Evolutionary conservation across 2,113 vertebrate genomes (phyloP), one percentile per base, ranked within the genome.

Genomic region (Cebus imitator): DNA sequence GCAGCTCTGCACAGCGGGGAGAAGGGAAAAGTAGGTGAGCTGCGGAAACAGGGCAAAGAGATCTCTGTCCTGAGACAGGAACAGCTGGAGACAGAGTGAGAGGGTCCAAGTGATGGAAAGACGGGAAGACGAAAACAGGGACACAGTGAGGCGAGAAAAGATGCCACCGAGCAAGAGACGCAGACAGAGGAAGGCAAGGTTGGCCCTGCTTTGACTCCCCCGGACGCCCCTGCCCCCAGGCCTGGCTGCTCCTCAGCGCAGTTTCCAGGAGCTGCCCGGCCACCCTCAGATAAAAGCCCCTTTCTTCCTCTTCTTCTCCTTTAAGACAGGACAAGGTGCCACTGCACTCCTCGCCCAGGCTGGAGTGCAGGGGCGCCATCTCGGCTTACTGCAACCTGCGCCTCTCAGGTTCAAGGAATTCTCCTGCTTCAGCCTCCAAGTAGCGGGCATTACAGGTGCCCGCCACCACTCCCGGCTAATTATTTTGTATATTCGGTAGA

Each of bases 211-310:
- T 5, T n/a, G 45, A 87, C 32, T 55, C 43, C 40, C 21, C 57
- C 21, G 12, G 61, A n/a, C 0, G 0, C 16, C 23, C 58, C 55
- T 21, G 17, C 4, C 32, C 52, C 32, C 37, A 27, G 52, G 12
- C 32, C 35, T 12, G 66, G 76, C 68, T 35, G 30, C 70, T n/a
- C n/a, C 87, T 35, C 4, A 0, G 37, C 5, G 64, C 66, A 30
- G 66, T 35, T 27, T 68, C 40, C 6, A 1, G 27, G 7, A 17
- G 21, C 70, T 12, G 52, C 16, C 55, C 55, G 50, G 48, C 30
- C 12, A 21, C 2, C 20, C 5, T 6, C 20, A 70, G 73, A 50
- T 21, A 64, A 64, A 0, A 27, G 2, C 27, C 27, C 27, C 61
- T 14, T 27, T 40, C 40, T 64, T 64, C 61, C 61, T 64, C 12